Evolutionary conservation across 2,888 invertebrate genomes (phyloP).

Genomic region (Hydrotaea cyrtoneurina): DNA sequence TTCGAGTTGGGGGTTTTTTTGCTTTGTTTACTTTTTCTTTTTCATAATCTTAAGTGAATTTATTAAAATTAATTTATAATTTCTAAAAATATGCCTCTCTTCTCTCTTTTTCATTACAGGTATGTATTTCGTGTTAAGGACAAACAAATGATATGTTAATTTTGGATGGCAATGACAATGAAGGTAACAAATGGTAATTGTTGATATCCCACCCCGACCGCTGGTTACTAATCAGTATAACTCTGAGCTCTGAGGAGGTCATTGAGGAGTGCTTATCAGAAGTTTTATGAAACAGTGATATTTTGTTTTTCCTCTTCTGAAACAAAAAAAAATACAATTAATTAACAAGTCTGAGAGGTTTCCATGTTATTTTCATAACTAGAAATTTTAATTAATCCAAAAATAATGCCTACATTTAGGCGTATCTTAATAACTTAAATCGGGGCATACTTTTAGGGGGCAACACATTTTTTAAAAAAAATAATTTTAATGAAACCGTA

Average conservation of each 20-base stretch:
- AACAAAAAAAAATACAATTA: too few relatives aligned
- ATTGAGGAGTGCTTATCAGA: background rate
- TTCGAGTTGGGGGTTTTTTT: background rate
- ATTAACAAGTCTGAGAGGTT: too few relatives aligned
- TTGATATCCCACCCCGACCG: background rate
- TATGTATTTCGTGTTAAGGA: constrained; percentile 49
- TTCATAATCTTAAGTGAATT: constrained; percentile 50
- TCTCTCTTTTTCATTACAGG: constrained; percentile 50
- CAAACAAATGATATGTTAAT: constrained; percentile 48
- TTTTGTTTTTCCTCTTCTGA: too few relatives aligned
- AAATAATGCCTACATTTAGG: background rate
- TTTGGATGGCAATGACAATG: constrained; percentile 28
- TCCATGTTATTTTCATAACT: too few relatives aligned
- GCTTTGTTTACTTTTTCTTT: constrained; percentile 13
- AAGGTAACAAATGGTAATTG: constrained; percentile 35
- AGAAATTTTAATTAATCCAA: too few relatives aligned
- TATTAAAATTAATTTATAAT: constrained; percentile 59
- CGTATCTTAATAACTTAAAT: background rate
- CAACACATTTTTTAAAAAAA: background rate
- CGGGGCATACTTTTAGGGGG: background rate
- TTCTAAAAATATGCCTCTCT: background rate
- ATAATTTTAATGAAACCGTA: too few relatives aligned
- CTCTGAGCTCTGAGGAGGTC: background rate
- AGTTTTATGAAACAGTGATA: background rate
- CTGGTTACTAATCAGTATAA: constrained; percentile 1